Conservation (phyloP, 2,113 vertebrate species). For the Pyrgilauda ruficollis region DNA sequence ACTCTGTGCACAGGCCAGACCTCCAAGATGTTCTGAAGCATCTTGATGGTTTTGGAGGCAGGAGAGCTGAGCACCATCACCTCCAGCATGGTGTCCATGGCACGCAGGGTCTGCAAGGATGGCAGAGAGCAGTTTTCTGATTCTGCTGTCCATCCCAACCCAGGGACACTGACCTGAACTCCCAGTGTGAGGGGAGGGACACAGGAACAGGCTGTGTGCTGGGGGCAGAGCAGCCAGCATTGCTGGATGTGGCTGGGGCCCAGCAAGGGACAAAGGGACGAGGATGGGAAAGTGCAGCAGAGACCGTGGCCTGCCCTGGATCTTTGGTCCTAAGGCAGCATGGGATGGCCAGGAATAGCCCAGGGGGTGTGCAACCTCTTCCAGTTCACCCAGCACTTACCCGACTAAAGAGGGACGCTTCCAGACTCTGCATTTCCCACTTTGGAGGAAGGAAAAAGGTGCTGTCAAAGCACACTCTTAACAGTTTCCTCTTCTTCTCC, state of each 20-base stretch:
- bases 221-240: not conserved
- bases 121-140: not conserved
- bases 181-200: not conserved
- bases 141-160: too few relatives aligned
- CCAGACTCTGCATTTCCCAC: rapidly evolving
- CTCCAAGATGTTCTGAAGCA: not conserved
- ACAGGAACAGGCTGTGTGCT: not conserved
- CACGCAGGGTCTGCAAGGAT: not conserved
- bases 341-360: not conserved
- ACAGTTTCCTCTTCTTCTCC: not conserved
- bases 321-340: not conserved
- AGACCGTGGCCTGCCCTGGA: not conserved
- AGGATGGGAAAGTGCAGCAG: not conserved
- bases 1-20: not conserved
- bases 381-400: not conserved
- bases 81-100: not conserved
- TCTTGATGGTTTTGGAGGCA: not conserved
- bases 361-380: not conserved
- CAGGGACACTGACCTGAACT: not conserved
- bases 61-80: not conserved
- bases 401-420: not conserved
- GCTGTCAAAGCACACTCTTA: not conserved
- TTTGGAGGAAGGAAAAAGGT: not conserved
- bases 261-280: not conserved
- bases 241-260: not conserved